Evolutionary conservation across 2,888 invertebrate genomes (phyloP), one percentile per base, ranked within the genome.

Genomic region (Epsilonema sp.): DNA sequence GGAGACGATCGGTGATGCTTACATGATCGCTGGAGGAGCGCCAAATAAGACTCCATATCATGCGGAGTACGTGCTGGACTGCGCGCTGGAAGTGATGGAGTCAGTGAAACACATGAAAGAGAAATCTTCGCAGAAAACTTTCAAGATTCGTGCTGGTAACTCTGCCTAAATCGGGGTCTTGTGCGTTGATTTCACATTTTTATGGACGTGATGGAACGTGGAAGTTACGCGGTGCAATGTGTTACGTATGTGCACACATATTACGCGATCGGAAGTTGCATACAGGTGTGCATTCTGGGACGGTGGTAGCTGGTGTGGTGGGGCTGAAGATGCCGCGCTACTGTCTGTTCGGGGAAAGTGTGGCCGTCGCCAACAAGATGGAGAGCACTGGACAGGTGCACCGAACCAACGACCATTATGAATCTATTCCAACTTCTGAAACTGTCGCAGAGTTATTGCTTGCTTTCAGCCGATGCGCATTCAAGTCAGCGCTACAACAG

Each of bases 1-100:
- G 37, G 92, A 92, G 70, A 92, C 92, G 0, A 90, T 92, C 55
- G 90, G 92, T 0, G 92, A 94, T 64, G 92, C 92, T 0, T 94
- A 92, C 65, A 90, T 94, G 90, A 86, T 90, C 1, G 92, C 90
- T 1, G 82, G 86, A 1, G 92, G 92, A 0, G 89, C 89, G 0
- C 90, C 90, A 0, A 82, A 82, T 56, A 80, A 81, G 58, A 84
- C 85, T 61, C 74, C 74, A 45, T 82, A 84, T 62, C 92, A 94
- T 64, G 87, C 89, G 0, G 81, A 85, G 64, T 62, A 63, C 48
- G 63, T 67, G 22, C 56, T 65, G 41, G 66, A 70, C 44, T 56
- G 56, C 47, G 58, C 55, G 4, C 46, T 52, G 23, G n/a, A n/a
- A n/a, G n/a, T n/a, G n/a, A n/a, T n/a, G n/a, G n/a, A n/a, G n/a